Evolutionary conservation across 2,797 vertebrate genomes (phyloP), one percentile per base, ranked within the genome.

Genomic region (Pampus argenteus): DNA sequence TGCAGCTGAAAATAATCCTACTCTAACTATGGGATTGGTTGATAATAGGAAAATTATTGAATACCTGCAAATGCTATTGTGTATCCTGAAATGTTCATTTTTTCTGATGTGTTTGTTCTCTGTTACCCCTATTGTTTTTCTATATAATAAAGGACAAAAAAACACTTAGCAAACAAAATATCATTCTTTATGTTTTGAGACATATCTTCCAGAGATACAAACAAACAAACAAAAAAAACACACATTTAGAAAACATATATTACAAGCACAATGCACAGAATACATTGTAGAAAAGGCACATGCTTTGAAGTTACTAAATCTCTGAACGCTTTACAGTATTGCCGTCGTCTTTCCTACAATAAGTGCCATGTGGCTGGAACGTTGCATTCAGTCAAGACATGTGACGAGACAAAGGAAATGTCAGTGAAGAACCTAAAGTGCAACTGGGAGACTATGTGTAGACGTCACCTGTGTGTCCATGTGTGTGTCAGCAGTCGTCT

Each of bases 181-280:
- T 31, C 13, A 47, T 49, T 71, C 18, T 85, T 82, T 74, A 81
- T 83, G 29, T 66, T 74, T 55, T 65, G 14, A 63, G 28, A 71
- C 54, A 84, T 83, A 81, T 85, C 77, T 85, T 80, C 74, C 76
- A 85, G 67, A 84, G 65, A 86, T 86, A 86, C 47, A 84, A 74
- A 74, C 76, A 85, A 65, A 84, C 63, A 86, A 85, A 86, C 47
- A 84, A 74, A 74, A 70, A 77, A 70, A 74, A 79, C 55, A 70
- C 42, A 65, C 66, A 74, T 57, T 63, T 89, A 89, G 49, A 88
- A 88, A 86, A 88, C 59, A 74, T 57, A 67, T 75, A 66, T 71
- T 62, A 78, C 48, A 71, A 78, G 68, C 71, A 47, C 23, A 67
- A 17, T 69, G 50, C 26, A 38, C 45, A 72, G 25, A 40, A 71